A percentile compares a stretch with the other conserved stretches of the same genome.
These are phyloP conservation scores for Lasioglossum baleicum DNA, from an alignment of 1,140 invertebrate species.

Conservation along the genomic window DNA sequence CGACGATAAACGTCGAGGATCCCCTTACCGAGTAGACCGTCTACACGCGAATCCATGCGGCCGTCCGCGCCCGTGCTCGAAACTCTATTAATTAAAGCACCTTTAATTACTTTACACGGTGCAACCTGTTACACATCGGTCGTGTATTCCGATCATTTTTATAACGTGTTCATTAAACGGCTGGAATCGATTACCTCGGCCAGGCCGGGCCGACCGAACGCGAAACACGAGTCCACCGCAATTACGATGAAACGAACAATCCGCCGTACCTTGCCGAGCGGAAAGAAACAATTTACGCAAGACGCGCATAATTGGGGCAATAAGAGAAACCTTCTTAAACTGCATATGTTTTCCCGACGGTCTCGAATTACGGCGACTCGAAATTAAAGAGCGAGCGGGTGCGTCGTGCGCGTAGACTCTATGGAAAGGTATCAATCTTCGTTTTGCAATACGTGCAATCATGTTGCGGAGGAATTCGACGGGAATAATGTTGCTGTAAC, in stretches of 20 bases:
- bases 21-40: slow-evolving; percentile 16
- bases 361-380: not conserved
- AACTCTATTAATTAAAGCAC: slow-evolving; percentile 33
- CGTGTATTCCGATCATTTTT: slow-evolving; percentile 16
- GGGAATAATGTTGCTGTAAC: not conserved
- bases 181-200: not conserved
- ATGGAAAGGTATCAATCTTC: not conserved
- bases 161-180: not conserved
- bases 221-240: not conserved
- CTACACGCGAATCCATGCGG: slow-evolving; percentile 1
- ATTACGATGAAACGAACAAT: not conserved
- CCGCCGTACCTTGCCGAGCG: not conserved
- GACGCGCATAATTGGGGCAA: slow-evolving; percentile 51
- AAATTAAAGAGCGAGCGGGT: not conserved
- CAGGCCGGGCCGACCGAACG: no score
- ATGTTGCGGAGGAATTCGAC: not conserved
- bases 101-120: slow-evolving; percentile 32
- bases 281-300: slow-evolving; percentile 41
- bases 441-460: not conserved
- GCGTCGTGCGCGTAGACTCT: not conserved
- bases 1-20: slow-evolving; percentile 7
- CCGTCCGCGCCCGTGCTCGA: slow-evolving; percentile 2
- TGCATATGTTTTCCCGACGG: not conserved
- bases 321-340: slow-evolving; percentile 26
- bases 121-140: slow-evolving; percentile 36